Conservation (phyloP, 2,797 vertebrate genomes). For the Xerus rutilus region DNA sequence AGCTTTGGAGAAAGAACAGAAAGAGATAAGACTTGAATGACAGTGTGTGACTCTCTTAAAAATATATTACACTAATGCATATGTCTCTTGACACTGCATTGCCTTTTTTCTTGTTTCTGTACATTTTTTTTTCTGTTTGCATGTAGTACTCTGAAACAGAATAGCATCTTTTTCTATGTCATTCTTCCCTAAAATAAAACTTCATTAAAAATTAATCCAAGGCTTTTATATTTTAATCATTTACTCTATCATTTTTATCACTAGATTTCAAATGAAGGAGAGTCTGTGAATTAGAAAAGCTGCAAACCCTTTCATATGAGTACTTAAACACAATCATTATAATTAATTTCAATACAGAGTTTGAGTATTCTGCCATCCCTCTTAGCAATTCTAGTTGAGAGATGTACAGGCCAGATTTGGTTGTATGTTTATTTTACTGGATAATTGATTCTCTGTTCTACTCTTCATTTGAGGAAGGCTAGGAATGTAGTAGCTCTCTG, state of each 20-base stretch:
- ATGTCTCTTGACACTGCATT: background rate
- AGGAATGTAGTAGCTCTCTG: background rate
- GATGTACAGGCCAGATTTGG: background rate
- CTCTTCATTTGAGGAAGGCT: background rate
- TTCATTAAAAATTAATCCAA: constrained; percentile 85
- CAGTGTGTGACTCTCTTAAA: background rate
- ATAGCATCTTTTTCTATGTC: constrained; percentile 42
- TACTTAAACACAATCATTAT: constrained; percentile 75
- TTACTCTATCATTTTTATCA: constrained; percentile 84
- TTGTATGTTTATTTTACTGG: background rate
- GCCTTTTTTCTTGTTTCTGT: constrained; percentile 8
- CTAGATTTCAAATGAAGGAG: constrained; percentile 82
- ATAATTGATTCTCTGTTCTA: background rate
- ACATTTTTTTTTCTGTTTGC: background rate
- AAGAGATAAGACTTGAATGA: background rate
- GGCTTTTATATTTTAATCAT: constrained; percentile 83
- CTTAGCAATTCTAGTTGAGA: constrained; percentile 35
- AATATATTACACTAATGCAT: background rate
- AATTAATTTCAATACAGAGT: constrained; percentile 81
- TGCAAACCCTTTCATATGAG: constrained; percentile 80
- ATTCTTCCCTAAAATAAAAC: constrained; percentile 83
- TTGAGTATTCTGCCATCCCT: constrained; percentile 42
- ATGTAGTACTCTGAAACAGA: background rate
- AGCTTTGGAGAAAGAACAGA: constrained; percentile 45
- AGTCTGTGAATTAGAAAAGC: constrained; percentile 83